These are phyloP conservation scores for Leucopternis melanops DNA, from an alignment of 2,113 vertebrate genomes.

Conservation along the genomic window DNA sequence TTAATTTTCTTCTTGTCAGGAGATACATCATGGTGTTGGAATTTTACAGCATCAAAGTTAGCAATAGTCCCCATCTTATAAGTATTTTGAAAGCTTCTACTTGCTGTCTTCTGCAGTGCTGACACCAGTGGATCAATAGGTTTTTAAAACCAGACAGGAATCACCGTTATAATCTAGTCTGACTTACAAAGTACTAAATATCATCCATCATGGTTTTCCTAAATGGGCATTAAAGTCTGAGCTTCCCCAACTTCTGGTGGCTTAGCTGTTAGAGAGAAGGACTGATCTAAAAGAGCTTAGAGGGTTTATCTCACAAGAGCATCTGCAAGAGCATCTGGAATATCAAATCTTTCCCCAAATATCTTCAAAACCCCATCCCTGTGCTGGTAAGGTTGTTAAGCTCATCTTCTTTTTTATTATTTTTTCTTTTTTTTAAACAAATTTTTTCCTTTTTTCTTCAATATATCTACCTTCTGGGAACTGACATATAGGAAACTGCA, in stretches of 20 bases:
- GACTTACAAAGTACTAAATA: constrained; percentile 59
- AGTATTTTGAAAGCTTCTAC: constrained; percentile 35
- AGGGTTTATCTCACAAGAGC: constrained; percentile 43
- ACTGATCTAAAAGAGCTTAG: constrained; percentile 47
- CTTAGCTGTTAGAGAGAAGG: constrained; percentile 28
- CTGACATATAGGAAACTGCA: not conserved
- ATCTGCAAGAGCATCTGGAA: constrained; percentile 44
- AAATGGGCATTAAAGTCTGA: constrained; percentile 42
- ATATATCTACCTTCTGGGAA: not conserved
- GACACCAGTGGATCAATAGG: constrained; percentile 51
- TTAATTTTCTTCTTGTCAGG: constrained; percentile 30
- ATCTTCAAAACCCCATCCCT: constrained; percentile 7
- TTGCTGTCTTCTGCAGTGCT: constrained; percentile 41
- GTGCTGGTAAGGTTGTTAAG: not conserved
- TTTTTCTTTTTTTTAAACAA: not conserved
- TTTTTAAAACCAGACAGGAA: constrained; percentile 58
- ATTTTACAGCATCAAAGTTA: constrained; percentile 19
- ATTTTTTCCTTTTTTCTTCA: not conserved
- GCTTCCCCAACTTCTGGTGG: constrained; percentile 29
- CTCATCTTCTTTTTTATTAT: not conserved
- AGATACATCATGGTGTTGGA: not conserved
- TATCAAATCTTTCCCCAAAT: constrained; percentile 26
- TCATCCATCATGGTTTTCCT: constrained; percentile 55
- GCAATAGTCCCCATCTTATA: not conserved
- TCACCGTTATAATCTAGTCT: constrained; percentile 53